Evolutionary conservation across 2,888 invertebrate genomes (phyloP).

Genomic region (Chamaedrilus cognettii): DNA sequence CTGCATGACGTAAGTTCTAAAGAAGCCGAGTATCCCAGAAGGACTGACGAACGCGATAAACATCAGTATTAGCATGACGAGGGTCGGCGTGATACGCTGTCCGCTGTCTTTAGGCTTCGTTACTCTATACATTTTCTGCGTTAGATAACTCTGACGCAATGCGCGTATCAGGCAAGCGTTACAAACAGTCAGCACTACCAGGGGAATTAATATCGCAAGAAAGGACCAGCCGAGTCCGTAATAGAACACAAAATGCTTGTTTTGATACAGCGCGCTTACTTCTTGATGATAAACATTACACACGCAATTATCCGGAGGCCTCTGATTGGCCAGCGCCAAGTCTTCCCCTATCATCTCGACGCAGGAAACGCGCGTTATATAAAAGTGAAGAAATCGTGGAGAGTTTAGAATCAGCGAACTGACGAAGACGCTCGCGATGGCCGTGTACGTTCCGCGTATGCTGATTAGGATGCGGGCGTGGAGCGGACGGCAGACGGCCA

Average conservation of each 20-base stretch:
- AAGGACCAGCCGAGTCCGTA: constrained; percentile 50
- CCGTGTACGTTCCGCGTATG: constrained; percentile 64
- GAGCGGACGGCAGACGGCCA: constrained; percentile 75
- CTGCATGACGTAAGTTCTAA: neutral
- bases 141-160: constrained; percentile 48
- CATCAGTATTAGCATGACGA: constrained; percentile 53
- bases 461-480: constrained; percentile 70
- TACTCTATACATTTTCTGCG: constrained; percentile 37
- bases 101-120: constrained; percentile 39
- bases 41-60: constrained; percentile 52
- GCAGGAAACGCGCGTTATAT: constrained; percentile 20
- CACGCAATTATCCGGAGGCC: neutral
- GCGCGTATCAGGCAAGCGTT: constrained; percentile 53
- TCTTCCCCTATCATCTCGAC: neutral
- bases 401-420: constrained; percentile 70
- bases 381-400: constrained; percentile 61
- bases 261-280: constrained; percentile 40
- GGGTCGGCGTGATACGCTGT: constrained; percentile 48
- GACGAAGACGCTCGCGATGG: constrained; percentile 66
- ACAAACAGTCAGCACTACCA: constrained; percentile 50
- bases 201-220: constrained; percentile 49
- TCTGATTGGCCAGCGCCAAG: neutral
- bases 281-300: constrained; percentile 24
- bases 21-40: constrained; percentile 48
- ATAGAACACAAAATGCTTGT: constrained; percentile 40